phyloP scores from a whole-genome alignment of 2,888 invertebrate genomes.

The Stenoptilia bipunctidactyla region DNA sequence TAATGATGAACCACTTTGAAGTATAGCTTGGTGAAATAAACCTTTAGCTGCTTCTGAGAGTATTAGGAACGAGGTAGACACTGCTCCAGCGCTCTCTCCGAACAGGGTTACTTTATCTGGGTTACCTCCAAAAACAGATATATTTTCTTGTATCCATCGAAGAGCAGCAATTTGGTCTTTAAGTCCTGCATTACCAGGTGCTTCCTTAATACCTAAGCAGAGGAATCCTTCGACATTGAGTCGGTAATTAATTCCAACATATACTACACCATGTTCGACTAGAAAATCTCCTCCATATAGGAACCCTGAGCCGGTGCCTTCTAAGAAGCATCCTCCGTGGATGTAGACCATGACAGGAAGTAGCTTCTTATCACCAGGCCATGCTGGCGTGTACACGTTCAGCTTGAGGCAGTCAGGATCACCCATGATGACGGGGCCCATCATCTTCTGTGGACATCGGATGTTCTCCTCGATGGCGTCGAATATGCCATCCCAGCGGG shows the following conservation, averaged over 20 bases:
- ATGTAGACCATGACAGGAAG: constrained; percentile 53
- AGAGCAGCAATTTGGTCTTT: constrained; percentile 50
- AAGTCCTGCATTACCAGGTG: constrained; percentile 47
- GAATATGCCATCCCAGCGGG: constrained; percentile 36
- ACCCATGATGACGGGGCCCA: constrained; percentile 24
- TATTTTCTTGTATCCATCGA: constrained; percentile 42
- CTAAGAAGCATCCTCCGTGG: constrained; percentile 50
- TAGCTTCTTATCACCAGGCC: constrained; percentile 15
- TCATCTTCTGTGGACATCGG: constrained; percentile 32
- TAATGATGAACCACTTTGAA: constrained; percentile 48
- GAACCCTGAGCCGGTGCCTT: constrained; percentile 31
- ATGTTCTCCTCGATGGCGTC: constrained; percentile 42
- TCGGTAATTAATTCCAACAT: constrained; percentile 50
- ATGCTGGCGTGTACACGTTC: constrained; percentile 40
- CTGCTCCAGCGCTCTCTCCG: constrained; percentile 51
- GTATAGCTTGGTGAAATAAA: constrained; percentile 46
- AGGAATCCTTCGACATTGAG: constrained; percentile 46
- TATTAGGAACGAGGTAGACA: constrained; percentile 42
- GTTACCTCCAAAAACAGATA: constrained; percentile 42
- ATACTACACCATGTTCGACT: constrained; percentile 35
- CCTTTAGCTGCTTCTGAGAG: constrained; percentile 49
- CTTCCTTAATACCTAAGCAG: constrained; percentile 43
- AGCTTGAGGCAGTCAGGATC: constrained; percentile 37
- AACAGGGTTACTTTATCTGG: constrained; percentile 43
- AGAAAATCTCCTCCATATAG: constrained; percentile 47